A percentile compares a stretch with the other conserved stretches of the same genome.
phyloP scores from a whole-genome alignment of 2,797 vertebrate species.

The Onychomys arenicola region DNA sequence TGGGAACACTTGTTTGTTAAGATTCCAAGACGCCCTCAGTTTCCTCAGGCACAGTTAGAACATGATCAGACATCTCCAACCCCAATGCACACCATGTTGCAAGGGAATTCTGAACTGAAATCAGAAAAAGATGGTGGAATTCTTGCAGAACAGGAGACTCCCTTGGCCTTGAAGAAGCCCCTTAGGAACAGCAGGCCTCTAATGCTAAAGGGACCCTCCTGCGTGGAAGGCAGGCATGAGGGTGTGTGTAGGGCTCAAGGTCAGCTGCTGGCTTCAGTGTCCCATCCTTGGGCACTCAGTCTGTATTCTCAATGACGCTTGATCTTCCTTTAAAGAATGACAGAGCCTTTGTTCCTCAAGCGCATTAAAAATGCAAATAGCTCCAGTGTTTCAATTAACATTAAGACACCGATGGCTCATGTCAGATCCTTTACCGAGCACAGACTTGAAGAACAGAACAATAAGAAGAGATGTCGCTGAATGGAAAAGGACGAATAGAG shows the following conservation, averaged over 20 bases:
- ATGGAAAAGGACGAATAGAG: background rate
- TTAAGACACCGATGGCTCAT: background rate
- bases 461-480: background rate
- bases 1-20: background rate
- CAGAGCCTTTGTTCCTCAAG: conserved; percentile 17
- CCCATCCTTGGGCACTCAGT: background rate
- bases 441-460: background rate
- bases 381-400: background rate
- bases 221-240: fast-evolving
- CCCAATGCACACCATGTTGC: background rate
- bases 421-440: background rate
- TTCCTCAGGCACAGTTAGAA: conserved; percentile 16
- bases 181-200: background rate
- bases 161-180: background rate
- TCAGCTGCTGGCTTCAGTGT: background rate
- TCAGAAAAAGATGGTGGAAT: background rate
- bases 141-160: background rate
- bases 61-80: background rate
- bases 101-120: background rate
- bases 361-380: conserved; percentile 24
- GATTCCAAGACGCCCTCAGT: conserved; percentile 10
- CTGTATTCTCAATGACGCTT: background rate
- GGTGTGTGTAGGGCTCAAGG: fast-evolving
- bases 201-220: background rate
- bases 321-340: conserved; percentile 26